Conservation (phyloP, 2,797 vertebrate genomes). For the Odontamblyopus rebecca region DNA sequence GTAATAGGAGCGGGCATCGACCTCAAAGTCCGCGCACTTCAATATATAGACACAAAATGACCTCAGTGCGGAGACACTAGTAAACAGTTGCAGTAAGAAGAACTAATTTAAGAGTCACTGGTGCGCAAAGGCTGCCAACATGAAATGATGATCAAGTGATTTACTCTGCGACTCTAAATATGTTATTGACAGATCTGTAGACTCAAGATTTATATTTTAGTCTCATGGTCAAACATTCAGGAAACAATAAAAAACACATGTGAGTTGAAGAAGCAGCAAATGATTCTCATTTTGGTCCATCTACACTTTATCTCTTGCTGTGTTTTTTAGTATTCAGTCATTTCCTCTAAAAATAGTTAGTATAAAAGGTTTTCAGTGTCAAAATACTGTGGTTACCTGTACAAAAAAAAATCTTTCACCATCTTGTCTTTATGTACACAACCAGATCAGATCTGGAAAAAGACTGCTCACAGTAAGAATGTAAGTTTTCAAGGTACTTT, state of each 20-base stretch:
- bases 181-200: background rate
- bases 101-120: background rate
- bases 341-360: no score
- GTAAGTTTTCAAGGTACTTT: no score
- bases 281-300: background rate
- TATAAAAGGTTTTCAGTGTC: background rate
- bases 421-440: no score
- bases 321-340: background rate
- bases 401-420: no score
- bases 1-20: constrained; percentile 52
- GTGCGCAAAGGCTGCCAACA: background rate
- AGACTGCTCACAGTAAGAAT: no score
- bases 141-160: background rate
- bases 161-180: background rate
- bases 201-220: background rate
- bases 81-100: constrained; percentile 31
- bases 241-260: background rate
- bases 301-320: background rate
- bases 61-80: constrained; percentile 29
- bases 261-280: background rate
- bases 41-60: constrained; percentile 53
- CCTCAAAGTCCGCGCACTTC: constrained; percentile 44
- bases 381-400: background rate
- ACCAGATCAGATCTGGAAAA: no score
- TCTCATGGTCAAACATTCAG: background rate